Base-by-base conservation (phyloP, 1,140 invertebrate species). In the Bombus turneri region DNA sequence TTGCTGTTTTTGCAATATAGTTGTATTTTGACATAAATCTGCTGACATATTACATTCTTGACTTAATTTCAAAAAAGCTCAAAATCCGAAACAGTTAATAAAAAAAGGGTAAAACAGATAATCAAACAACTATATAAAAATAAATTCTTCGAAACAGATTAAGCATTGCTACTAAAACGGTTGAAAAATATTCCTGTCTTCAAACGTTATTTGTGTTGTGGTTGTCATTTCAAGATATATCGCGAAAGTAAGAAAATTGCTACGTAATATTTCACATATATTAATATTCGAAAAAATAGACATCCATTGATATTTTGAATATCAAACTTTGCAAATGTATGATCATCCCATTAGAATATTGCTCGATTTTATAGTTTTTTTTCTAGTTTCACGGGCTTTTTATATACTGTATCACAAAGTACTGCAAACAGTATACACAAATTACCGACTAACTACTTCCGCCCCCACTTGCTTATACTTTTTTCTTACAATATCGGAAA, bases 381-480 rank as follows among this genome's bases (percentile, higher is more conserved):
- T 69, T 71, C 68, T 80, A 85, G 47, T 71, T 82, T 72, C 73
- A 69, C 80, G 71, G 68, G 71, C 73, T 81, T 83, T 87, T 86
- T 77, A 53, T 39, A 74, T 81, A 83, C 66, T 64, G 53, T 80
- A 57, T 90, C 66, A 86, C 81, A 43, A 81, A 87, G 73, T 83
- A 79, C 80, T 83, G 76, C 80, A 83, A 87, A 86, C 59, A 79
- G 78, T 81, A 78, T 85, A 90, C 79, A 88, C 71, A 81, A 91
- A 87, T 90, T 81, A 89, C 66, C 69, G 81, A 87, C 39, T 66
- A 59, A 74, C 57, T 71, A 83, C 88, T 90, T 90, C 86, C 86
- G 86, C 74, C 81, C 86, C 74, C 88, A 85, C 86, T 90, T 87
- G 68, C 81, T 85, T 68, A 69, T 82, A 76, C 57, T 81, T 81